Conservation (phyloP, 2,888 invertebrate genomes). For the Drosophila meridionalis region DNA sequence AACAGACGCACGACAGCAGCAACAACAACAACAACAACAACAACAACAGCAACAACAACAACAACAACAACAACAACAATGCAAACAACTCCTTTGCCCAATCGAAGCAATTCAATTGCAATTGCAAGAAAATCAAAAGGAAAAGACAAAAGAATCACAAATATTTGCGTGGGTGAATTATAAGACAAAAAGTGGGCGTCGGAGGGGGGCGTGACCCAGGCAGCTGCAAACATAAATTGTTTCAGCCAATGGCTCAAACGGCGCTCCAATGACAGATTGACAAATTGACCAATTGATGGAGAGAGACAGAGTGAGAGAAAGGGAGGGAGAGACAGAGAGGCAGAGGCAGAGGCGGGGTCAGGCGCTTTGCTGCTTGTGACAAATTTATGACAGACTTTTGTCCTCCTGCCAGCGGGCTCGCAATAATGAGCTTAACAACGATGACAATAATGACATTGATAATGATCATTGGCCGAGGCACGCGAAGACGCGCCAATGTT, state of each 20-base stretch:
- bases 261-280: conserved; percentile 79
- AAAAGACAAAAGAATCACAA: conserved; percentile 46
- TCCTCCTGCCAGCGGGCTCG: conserved; percentile 24
- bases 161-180: conserved; percentile 53
- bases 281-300: conserved; percentile 48
- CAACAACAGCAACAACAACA: conserved; percentile 24
- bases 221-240: conserved; percentile 62
- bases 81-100: conserved; percentile 20
- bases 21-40: conserved; percentile 31
- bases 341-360: conserved; percentile 1
- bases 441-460: conserved; percentile 32
- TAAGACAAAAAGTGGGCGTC: not conserved
- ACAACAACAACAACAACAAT: conserved; percentile 20
- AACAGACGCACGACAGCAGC: conserved; percentile 76
- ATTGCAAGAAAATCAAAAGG: conserved; percentile 14
- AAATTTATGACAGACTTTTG: conserved; percentile 78
- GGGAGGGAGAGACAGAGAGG: not conserved
- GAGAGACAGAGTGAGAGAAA: conserved; percentile 14
- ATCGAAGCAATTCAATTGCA: conserved; percentile 71
- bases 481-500: conserved; percentile 77
- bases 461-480: conserved; percentile 53
- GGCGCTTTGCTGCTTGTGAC: conserved; percentile 56
- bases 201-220: not conserved
- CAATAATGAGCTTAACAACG: conserved; percentile 19
- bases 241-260: conserved; percentile 56